Base-by-base conservation (phyloP, 2,888 invertebrate genomes). In the Rapana venosa region DNA sequence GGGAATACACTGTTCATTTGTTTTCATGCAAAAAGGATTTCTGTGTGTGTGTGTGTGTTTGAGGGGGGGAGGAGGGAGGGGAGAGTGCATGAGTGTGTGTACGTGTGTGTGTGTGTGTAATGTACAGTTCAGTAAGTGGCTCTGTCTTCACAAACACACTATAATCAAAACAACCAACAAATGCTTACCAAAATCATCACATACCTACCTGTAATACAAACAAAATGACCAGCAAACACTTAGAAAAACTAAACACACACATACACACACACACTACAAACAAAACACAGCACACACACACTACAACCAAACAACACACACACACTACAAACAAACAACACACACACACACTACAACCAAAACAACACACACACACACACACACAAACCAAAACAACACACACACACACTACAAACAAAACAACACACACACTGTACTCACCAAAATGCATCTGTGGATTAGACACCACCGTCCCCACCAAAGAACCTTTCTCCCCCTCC, bases 391-490 rank as follows among this genome's bases (percentile, higher is more conserved):
- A 47, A 2, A 47, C 47, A 47, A 47, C 47, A 47, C 47, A 47
- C 47, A 2, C 47, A 47, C 47, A 47, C 47, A 47, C 47, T 8
- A 47, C 47, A 47, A 47, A 47, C 47, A 47, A 2, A 47, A 47
- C 47, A 47, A 2, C 47, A 47, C 47, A 47, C 30, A 61, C 61
- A 61, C 61, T n/a, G 4, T n/a, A 66, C 81, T 35, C 22, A 88
- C 89, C 89, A 15, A 0, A 20, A 47, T 56, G 74, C n/a, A 35
- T 85, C 85, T 85, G 84, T 6, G 85, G 84, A n/a, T 15, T 84
- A 26, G 89, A 83, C 20, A 88, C 81, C 30, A 84, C 88, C 22
- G 56, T 83, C 30, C 32, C 88, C 26, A 35, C 36, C 66, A 35
- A 36, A 47, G n/a, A 17, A 2, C 11, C 84, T 6, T 35, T 35